Conservation (phyloP, 2,888 invertebrate genomes). For the Perithous albicinctus region DNA sequence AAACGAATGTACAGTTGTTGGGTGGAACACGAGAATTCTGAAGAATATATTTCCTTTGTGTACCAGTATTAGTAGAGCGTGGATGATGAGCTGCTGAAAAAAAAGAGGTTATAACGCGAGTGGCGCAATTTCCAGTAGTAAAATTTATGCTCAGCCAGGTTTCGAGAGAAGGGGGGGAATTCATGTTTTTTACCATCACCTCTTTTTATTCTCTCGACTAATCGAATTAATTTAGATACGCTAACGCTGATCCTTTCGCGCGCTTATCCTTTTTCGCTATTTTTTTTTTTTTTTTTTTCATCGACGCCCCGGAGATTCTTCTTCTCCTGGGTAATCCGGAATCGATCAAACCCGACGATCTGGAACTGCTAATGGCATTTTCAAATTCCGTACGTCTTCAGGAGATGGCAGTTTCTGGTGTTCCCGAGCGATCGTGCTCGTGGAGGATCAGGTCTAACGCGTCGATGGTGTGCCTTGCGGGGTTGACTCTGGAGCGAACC, state of each 20-base stretch:
- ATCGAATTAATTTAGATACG: conserved; percentile 53
- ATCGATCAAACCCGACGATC: conserved; percentile 53
- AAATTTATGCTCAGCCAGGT: conserved; percentile 10
- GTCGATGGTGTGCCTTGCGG: not conserved
- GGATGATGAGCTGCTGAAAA: conserved; percentile 2
- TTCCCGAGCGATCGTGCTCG: conserved; percentile 8
- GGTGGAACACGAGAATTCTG: conserved; percentile 7
- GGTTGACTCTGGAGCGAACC: conserved; percentile 35
- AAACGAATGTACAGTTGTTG: conserved; percentile 4
- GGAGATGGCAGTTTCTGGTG: conserved; percentile 32
- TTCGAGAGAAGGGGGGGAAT: not conserved
- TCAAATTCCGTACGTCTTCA: conserved; percentile 43
- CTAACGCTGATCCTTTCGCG: conserved; percentile 18
- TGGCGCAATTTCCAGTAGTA: not conserved
- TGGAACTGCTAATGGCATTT: conserved; percentile 59
- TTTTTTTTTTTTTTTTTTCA: too few relatives aligned
- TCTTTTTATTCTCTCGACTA: conserved; percentile 26
- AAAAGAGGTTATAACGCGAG: not conserved
- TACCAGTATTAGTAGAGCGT: not conserved
- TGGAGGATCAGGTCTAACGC: conserved; percentile 22
- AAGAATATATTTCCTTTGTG: conserved; percentile 43
- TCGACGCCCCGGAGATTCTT: conserved; percentile 14
- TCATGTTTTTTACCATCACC: conserved; percentile 1
- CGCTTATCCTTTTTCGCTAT: not conserved
- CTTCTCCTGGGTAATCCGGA: conserved; percentile 41